Evolutionary conservation across 2,113 vertebrate species (phyloP).

Genomic region (Corythornis madagascariensis): DNA sequence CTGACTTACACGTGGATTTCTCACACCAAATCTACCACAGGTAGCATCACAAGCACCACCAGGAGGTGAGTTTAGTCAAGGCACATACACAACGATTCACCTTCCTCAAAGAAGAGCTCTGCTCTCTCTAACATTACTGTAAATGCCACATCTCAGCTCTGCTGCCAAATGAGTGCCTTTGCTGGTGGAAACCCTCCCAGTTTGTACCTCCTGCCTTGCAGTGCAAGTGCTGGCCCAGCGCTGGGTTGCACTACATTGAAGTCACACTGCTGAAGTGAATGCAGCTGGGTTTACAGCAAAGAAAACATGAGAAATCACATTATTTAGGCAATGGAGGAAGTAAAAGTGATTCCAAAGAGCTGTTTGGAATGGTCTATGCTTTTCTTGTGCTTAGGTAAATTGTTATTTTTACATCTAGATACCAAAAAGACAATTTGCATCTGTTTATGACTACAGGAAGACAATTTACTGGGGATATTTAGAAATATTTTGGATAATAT

Average conservation of each 20-base stretch:
- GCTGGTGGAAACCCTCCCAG: background rate
- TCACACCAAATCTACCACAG: background rate
- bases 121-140: background rate
- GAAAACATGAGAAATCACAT: background rate
- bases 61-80: background rate
- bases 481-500: background rate
- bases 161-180: background rate
- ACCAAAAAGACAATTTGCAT: background rate
- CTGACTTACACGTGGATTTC: background rate
- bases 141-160: background rate
- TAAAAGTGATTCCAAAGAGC: background rate
- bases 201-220: background rate
- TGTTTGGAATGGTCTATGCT: background rate
- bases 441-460: background rate
- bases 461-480: background rate
- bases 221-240: background rate
- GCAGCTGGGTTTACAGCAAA: background rate
- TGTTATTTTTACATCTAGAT: background rate
- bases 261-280: background rate
- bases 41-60: background rate
- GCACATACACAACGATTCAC: background rate
- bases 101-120: background rate
- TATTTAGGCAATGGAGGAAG: background rate
- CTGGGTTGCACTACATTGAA: rapidly evolving
- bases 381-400: background rate